Conservation (phyloP, 2,113 vertebrate genomes). For the Penelope pileata region DNA sequence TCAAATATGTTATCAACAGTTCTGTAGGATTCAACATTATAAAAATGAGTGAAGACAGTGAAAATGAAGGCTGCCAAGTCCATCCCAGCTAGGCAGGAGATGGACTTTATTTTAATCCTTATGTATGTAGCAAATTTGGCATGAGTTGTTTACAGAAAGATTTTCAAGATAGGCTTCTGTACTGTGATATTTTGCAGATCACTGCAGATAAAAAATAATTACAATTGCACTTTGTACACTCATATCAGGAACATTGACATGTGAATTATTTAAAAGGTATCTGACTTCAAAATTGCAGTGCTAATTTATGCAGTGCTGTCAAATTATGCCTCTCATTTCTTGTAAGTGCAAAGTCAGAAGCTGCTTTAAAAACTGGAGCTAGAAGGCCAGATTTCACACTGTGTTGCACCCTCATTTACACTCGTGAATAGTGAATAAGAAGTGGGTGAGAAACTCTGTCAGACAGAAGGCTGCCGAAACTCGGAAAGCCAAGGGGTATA, state of each 20-base stretch:
- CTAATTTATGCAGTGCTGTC: conserved; percentile 69
- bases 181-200: conserved; percentile 30
- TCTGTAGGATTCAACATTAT: neutral
- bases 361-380: conserved; percentile 62
- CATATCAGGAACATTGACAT: conserved; percentile 54
- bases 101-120: conserved; percentile 8
- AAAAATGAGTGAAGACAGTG: neutral
- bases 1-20: neutral
- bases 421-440: conserved; percentile 55
- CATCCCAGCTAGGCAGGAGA: neutral
- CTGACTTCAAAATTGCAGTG: conserved; percentile 59
- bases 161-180: conserved; percentile 13
- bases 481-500: neutral
- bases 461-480: conserved; percentile 61
- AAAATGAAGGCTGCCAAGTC: neutral
- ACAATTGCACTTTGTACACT: conserved; percentile 43
- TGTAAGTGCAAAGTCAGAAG: conserved; percentile 59
- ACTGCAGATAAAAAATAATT: conserved; percentile 50
- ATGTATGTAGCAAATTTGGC: neutral
- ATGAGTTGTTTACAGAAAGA: conserved; percentile 21
- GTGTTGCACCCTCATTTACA: conserved; percentile 63
- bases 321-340: conserved; percentile 63
- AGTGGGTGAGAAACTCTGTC: conserved; percentile 61
- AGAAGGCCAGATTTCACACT: conserved; percentile 63
- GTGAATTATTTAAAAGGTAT: conserved; percentile 68